Conservation (phyloP, 2,113 vertebrate genomes). For the Phalacrocorax pelagicus region DNA sequence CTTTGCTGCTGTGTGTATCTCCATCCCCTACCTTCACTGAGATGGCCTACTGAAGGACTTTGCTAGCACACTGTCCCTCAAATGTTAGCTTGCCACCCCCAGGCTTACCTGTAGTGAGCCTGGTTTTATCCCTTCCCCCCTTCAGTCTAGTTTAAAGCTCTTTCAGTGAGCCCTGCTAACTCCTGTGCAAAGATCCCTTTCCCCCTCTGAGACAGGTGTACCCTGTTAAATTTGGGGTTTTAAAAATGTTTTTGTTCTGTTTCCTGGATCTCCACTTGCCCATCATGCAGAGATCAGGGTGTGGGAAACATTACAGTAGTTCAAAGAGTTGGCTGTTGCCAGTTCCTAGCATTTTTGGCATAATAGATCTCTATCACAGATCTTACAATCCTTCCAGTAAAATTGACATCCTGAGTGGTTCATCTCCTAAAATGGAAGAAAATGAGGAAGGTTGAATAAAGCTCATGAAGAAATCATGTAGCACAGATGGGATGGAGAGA, state of each 20-base stretch:
- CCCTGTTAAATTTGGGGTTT: background rate
- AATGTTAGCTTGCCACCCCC: no score
- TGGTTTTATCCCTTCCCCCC: no score
- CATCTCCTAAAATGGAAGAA: constrained; percentile 2
- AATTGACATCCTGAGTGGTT: background rate
- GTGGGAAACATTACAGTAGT: background rate
- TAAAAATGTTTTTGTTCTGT: background rate
- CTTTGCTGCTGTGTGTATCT: no score
- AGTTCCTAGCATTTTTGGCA: background rate
- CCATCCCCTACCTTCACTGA: no score
- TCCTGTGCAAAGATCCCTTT: no score
- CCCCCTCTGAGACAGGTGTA: no score
- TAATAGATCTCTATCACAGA: background rate
- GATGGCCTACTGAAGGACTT: no score
- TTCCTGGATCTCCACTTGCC: background rate
- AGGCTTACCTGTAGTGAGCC: no score
- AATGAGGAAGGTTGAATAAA: background rate
- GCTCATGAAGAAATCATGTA: background rate
- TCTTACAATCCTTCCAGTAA: background rate
- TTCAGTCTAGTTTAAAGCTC: no score
- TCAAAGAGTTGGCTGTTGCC: background rate
- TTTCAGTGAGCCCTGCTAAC: no score
- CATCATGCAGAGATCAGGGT: background rate
- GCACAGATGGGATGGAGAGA: background rate
- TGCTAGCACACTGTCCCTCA: no score